These are phyloP conservation scores for Struthio camelus DNA, from an alignment of 2,113 vertebrate species.

Conservation along the genomic window DNA sequence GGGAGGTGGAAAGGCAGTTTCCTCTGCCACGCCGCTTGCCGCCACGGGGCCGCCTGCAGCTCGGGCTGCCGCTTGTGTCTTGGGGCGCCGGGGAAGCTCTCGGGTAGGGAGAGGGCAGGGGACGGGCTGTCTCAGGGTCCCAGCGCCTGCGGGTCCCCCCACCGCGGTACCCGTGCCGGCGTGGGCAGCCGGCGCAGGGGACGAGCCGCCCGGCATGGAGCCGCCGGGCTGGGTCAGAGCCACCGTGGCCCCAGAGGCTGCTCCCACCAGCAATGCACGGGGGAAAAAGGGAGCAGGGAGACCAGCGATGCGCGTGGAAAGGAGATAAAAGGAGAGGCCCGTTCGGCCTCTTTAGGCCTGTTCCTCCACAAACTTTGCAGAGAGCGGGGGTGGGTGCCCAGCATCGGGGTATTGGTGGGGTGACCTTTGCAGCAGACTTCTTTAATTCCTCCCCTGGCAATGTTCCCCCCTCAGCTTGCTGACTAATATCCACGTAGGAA, in stretches of 20 bases:
- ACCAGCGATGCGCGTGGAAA: too few species aligned
- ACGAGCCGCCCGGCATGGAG: background rate
- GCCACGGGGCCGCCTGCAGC: background rate
- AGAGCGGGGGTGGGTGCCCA: background rate
- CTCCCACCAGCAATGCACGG: background rate
- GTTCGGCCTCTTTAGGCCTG: background rate
- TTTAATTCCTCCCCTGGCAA: background rate
- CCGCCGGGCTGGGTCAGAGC: background rate
- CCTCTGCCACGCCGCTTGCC: background rate
- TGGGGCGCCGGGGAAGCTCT: background rate
- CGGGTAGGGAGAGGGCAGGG: background rate
- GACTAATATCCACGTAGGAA: constrained; percentile 16
- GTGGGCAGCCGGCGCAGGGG: background rate
- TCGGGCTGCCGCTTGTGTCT: background rate
- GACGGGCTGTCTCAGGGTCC: background rate
- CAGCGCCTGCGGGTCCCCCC: background rate
- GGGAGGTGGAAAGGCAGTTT: background rate
- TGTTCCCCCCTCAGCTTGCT: background rate
- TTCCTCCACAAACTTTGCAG: background rate
- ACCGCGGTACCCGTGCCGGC: background rate
- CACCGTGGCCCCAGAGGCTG: background rate
- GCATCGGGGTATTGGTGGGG: background rate
- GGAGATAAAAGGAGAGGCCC: background rate
- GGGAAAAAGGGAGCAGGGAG: too few species aligned
- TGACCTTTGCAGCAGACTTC: background rate